Conservation (phyloP, 1,140 invertebrate species). For the Nasonia giraulti region DNA sequence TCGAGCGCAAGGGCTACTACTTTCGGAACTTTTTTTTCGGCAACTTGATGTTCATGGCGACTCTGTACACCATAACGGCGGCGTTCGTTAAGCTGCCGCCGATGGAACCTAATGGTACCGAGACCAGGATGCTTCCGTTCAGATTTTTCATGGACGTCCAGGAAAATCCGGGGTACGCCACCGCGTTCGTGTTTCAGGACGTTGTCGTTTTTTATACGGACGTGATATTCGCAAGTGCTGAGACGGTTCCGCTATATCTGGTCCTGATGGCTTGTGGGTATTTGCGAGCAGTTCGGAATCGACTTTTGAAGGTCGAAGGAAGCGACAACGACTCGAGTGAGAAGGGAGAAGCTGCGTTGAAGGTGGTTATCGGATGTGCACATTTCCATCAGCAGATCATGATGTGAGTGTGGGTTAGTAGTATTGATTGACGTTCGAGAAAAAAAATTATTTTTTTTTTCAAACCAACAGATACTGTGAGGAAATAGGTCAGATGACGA, state of each 20-base stretch:
- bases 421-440: neutral
- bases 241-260: neutral
- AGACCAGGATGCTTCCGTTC: conserved; percentile 6
- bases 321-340: neutral
- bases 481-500: neutral
- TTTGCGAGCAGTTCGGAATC: neutral
- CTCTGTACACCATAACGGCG: neutral
- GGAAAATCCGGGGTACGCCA: conserved; percentile 10
- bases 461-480: conserved; percentile 8
- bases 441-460: too few relatives aligned
- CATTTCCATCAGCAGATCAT: conserved; percentile 34
- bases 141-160: conserved; percentile 26
- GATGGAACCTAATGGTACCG: neutral
- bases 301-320: neutral
- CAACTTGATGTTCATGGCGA: neutral
- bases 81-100: neutral
- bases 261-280: conserved; percentile 43
- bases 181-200: neutral
- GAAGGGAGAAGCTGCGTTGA: neutral
- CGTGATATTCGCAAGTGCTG: neutral
- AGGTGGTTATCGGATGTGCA: neutral
- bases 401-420: neutral
- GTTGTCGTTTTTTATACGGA: neutral
- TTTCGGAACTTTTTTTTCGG: neutral
- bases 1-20: conserved; percentile 6